phyloP scores from a whole-genome alignment of 2,888 invertebrate genomes.

The Deilephila elpenor region DNA sequence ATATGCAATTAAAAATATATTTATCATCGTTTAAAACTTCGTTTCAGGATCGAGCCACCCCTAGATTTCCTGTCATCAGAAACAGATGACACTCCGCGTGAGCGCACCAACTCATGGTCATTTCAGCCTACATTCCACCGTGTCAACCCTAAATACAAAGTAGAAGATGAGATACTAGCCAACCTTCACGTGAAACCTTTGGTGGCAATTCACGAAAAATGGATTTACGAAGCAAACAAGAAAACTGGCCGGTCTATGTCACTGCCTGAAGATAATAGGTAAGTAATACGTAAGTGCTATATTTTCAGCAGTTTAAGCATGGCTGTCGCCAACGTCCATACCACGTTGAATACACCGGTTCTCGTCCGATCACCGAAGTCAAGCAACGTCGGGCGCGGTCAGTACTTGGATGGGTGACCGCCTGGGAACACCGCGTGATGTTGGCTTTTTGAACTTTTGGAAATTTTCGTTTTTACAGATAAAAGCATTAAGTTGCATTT shows the following conservation, averaged over 20 bases:
- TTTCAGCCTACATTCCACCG: constrained; percentile 48
- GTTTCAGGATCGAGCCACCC: constrained; percentile 54
- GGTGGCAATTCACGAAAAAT: constrained; percentile 78
- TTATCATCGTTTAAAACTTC: not conserved
- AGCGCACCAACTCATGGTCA: constrained; percentile 58
- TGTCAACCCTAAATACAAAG: constrained; percentile 44
- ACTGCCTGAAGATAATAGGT: constrained; percentile 75
- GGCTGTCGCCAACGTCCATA: constrained; percentile 66
- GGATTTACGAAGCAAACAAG: constrained; percentile 78
- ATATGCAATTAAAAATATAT: no score
- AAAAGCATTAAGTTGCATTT: not conserved
- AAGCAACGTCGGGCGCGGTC: constrained; percentile 81
- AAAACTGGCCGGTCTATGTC: constrained; percentile 72
- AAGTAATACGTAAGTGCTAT: constrained; percentile 30
- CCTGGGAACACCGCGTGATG: constrained; percentile 66
- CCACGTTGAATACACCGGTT: constrained; percentile 70
- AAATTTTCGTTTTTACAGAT: no score
- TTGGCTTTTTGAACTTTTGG: constrained; percentile 30
- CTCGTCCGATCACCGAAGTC: constrained; percentile 83
- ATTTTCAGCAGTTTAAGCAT: constrained; percentile 45
- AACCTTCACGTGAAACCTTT: constrained; percentile 75
- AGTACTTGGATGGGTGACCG: constrained; percentile 83
- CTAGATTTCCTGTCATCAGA: constrained; percentile 56
- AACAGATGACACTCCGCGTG: constrained; percentile 50
- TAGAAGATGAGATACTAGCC: constrained; percentile 67